A percentile compares a stretch with the other conserved stretches of the same genome.
Evolutionary conservation across 2,888 invertebrate genomes (phyloP).

Genomic region (Troides aeacus): DNA sequence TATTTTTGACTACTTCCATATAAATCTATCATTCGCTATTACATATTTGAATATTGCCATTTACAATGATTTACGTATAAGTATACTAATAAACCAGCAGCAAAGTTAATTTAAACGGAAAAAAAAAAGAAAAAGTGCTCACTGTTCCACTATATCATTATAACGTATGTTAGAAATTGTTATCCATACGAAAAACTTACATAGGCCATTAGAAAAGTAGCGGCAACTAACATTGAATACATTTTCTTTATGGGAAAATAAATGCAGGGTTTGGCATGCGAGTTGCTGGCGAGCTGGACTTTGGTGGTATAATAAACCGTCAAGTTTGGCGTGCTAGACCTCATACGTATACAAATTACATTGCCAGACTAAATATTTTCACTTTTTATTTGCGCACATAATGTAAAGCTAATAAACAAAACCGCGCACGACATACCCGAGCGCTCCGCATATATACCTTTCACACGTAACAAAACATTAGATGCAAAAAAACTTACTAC

Average conservation of each 20-base stretch:
- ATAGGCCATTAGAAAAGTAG: conserved; percentile 17
- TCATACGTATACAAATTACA: conserved; percentile 27
- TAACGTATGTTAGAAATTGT: conserved; percentile 7
- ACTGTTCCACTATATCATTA: conserved; percentile 1
- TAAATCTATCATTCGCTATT: too few species aligned
- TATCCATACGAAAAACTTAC: conserved; percentile 15
- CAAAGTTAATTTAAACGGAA: not conserved
- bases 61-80: not conserved
- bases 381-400: conserved; percentile 30
- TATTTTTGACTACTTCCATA: too few species aligned
- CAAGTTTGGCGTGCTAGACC: conserved; percentile 28
- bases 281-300: conserved; percentile 23
- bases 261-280: conserved; percentile 29
- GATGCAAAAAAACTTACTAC: too few species aligned
- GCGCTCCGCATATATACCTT: conserved; percentile 16
- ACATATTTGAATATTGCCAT: not conserved
- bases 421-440: conserved; percentile 15
- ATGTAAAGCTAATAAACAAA: conserved; percentile 29
- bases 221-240: conserved; percentile 25
- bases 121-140: not conserved
- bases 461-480: conserved; percentile 8
- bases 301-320: conserved; percentile 28
- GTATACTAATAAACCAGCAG: not conserved
- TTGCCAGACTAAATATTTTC: conserved; percentile 28
- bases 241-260: conserved; percentile 30